phyloP scores from a whole-genome alignment of 2,113 vertebrate species.

The Polypterus senegalus region DNA sequence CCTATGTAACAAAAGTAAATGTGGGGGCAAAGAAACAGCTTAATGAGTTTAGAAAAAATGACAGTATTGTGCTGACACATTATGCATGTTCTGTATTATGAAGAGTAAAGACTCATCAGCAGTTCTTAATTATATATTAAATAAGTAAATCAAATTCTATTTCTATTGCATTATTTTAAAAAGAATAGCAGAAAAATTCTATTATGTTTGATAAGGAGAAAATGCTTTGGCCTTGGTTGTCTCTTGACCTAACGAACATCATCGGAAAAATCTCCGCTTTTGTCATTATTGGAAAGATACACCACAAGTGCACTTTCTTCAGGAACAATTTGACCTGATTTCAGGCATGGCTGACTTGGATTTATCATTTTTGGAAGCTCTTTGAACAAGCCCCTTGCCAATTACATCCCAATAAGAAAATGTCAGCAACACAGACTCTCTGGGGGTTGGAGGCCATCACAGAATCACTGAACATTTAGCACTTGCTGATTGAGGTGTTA shows the following conservation, averaged over 20 bases:
- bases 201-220: no score
- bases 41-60: no score
- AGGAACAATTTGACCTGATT: constrained; percentile 39
- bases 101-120: no score
- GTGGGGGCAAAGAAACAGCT: no score
- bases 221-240: no score
- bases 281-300: constrained; percentile 19
- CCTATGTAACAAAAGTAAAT: no score
- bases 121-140: no score
- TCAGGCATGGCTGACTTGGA: constrained; percentile 16
- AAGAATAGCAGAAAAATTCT: no score
- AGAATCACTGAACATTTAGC: constrained; percentile 32
- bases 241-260: neutral
- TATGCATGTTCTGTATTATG: no score
- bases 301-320: constrained; percentile 27
- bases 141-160: no score
- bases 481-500: constrained; percentile 41
- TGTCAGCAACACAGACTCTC: constrained; percentile 23
- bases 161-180: no score
- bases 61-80: no score
- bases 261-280: neutral
- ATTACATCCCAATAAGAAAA: constrained; percentile 3
- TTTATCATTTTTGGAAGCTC: neutral
- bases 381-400: constrained; percentile 1
- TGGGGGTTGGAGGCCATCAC: constrained; percentile 25